Conservation (phyloP, 2,888 invertebrate genomes). For the Escarpia spicata region DNA sequence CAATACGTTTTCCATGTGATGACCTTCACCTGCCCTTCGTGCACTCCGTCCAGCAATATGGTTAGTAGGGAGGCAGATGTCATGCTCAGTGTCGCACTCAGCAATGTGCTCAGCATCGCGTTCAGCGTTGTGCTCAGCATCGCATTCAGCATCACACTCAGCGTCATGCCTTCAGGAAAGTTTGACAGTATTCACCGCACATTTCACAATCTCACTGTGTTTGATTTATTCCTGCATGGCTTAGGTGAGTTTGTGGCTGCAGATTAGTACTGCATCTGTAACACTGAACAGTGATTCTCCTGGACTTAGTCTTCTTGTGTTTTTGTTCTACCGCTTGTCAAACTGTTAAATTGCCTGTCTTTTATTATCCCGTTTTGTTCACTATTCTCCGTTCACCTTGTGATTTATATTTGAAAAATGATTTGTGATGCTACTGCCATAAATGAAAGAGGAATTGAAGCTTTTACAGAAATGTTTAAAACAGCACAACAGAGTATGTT, state of each 20-base stretch:
- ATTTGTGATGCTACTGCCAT: neutral
- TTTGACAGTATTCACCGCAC: neutral
- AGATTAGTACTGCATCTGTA: neutral
- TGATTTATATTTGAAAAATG: neutral
- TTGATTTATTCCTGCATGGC: neutral
- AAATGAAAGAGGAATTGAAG: neutral
- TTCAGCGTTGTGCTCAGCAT: neutral
- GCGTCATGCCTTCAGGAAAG: neutral
- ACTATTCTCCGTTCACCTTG: neutral
- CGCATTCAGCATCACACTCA: neutral
- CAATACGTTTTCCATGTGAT: neutral
- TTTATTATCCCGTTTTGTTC: neutral
- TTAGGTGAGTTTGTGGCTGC: neutral
- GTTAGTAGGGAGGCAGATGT: neutral
- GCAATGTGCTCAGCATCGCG: too few species aligned
- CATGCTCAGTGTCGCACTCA: neutral
- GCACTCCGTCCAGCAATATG: slow-evolving; percentile 9
- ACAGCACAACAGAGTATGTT: neutral
- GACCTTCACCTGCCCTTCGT: neutral
- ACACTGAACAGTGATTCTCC: neutral
- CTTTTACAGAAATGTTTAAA: too few species aligned
- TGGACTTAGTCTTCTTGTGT: neutral
- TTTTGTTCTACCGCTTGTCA: neutral
- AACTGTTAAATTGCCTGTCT: neutral
- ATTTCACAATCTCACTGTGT: neutral